Evolutionary conservation across 2,797 vertebrate genomes (phyloP).

Genomic region (Momotus momota): DNA sequence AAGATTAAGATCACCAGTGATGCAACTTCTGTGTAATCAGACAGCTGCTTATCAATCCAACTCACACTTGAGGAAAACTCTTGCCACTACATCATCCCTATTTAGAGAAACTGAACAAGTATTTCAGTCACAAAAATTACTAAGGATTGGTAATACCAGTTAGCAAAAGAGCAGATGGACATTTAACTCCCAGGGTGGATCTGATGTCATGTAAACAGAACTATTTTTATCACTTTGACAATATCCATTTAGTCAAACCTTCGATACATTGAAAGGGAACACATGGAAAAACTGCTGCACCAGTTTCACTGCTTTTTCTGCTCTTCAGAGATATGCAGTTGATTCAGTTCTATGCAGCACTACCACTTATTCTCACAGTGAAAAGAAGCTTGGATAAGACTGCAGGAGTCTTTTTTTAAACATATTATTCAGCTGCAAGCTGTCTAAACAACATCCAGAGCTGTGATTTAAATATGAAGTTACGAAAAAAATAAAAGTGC

Average conservation of each 20-base stretch:
- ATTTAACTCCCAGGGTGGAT: background rate
- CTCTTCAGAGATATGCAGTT: background rate
- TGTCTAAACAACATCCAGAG: slow-evolving; percentile 48
- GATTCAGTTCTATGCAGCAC: background rate
- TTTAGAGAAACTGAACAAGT: background rate
- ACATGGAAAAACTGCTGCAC: background rate
- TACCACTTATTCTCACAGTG: background rate
- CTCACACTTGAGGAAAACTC: background rate
- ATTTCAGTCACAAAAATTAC: background rate
- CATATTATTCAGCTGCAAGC: slow-evolving; percentile 49
- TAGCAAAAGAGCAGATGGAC: background rate
- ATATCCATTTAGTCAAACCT: background rate
- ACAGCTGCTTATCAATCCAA: background rate
- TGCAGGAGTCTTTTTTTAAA: background rate
- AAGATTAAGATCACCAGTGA: background rate
- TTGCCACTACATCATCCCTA: background rate
- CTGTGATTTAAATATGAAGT: slow-evolving; percentile 3
- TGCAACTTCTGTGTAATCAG: background rate
- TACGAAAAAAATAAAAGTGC: background rate
- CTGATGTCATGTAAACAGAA: background rate
- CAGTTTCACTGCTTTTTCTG: background rate
- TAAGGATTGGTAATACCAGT: background rate
- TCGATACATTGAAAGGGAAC: background rate
- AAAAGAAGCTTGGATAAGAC: background rate
- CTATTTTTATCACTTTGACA: background rate